Evolutionary conservation across 2,113 vertebrate species (phyloP).

Genomic region (Eclectus roratus): DNA sequence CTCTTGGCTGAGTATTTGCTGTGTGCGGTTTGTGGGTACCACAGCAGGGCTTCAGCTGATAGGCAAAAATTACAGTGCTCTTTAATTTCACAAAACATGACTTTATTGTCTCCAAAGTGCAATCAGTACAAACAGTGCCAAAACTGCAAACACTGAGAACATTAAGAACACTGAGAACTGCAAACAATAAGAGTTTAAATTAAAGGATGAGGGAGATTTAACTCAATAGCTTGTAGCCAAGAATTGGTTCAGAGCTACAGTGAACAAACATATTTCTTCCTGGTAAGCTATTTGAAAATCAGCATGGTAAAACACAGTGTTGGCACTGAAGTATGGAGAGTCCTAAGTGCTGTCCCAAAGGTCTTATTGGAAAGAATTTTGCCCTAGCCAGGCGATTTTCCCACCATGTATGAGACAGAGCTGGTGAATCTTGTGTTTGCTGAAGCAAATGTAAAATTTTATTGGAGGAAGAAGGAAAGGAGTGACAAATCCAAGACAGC

Average conservation of each 20-base stretch:
- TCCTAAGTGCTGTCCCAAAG: neutral
- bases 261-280: neutral
- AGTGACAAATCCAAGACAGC: neutral
- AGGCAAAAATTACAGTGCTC: neutral
- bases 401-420: neutral
- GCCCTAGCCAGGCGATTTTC: neutral
- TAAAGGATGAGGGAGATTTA: conserved; percentile 21
- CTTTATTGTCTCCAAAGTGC: conserved; percentile 28
- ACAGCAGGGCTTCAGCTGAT: neutral
- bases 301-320: neutral
- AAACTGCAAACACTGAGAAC: conserved; percentile 37
- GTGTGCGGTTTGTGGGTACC: neutral
- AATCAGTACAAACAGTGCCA: conserved; percentile 5
- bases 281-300: neutral
- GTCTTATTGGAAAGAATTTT: neutral
- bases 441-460: neutral
- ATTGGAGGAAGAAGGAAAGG: neutral
- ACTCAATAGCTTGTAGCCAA: neutral
- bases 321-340: neutral
- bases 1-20: neutral
- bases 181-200: conserved; percentile 48
- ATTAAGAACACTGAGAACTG: conserved; percentile 37
- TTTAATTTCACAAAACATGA: neutral
- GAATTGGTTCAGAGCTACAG: neutral
- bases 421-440: neutral